Evolutionary conservation across 1,140 invertebrate genomes (phyloP).

Genomic region (Ceratosolen fusciceps): DNA sequence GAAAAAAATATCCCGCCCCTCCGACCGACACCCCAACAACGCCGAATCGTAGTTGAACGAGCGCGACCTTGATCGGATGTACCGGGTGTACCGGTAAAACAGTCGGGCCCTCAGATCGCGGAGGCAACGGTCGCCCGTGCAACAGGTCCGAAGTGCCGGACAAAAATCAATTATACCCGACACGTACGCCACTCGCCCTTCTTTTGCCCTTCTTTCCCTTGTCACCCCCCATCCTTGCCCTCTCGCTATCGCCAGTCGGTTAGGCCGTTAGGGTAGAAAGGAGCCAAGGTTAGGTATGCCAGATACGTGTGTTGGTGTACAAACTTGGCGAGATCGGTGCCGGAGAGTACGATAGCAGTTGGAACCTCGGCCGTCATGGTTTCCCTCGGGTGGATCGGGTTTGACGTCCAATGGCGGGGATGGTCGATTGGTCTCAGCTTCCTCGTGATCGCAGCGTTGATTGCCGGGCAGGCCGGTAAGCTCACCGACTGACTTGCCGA

Average conservation of each 20-base stretch:
- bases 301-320: slow-evolving; percentile 43
- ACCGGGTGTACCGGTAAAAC: slow-evolving; percentile 8
- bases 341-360: slow-evolving; percentile 62
- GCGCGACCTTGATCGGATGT: slow-evolving; percentile 14
- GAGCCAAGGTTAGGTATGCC: no score
- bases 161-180: slow-evolving; percentile 1
- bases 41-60: no score
- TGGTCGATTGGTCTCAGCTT: background rate
- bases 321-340: slow-evolving; percentile 63
- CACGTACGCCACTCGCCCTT: no score
- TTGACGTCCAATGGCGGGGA: slow-evolving; percentile 23
- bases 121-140: no score
- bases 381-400: slow-evolving; percentile 55
- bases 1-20: no score
- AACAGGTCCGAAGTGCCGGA: background rate
- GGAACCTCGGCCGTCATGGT: slow-evolving; percentile 59
- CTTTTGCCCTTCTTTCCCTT: no score
- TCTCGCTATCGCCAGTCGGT: no score
- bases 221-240: no score
- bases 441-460: background rate
- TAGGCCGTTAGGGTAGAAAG: no score
- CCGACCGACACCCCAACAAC: no score
- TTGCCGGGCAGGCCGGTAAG: background rate
- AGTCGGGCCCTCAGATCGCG: background rate
- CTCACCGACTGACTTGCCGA: background rate